Evolutionary conservation across 2,113 vertebrate species (phyloP), one percentile per base, ranked within the genome.

Genomic region (Paedocypris sp.): DNA sequence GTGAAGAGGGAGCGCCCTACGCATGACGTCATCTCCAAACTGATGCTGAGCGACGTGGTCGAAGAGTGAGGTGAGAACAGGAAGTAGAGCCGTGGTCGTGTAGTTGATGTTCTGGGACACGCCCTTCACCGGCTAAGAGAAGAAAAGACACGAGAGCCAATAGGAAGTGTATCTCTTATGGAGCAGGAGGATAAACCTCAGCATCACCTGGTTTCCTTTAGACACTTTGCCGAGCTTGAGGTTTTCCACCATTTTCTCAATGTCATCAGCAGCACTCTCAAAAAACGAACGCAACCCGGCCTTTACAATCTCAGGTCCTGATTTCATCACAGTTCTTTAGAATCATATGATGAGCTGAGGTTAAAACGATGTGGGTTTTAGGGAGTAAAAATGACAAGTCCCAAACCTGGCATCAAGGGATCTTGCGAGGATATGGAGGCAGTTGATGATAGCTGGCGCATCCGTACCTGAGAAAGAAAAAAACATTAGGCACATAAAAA

Each of bases 221-320:
- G 91, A 89, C 54, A 92, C 90, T 83, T 93, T 93, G 16, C 93
- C 91, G 2, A 94, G 85, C 63, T 90, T 86, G 12, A 95, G 85
- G 74, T 95, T 93, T 75, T 95, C 93, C 29, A 91, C 93, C 88
- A 91, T 89, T 81, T 97, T 97, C 74, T 95, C 93, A 0, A 95
- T 92, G 73, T 97, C 93, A 68, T 95, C 93, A 0, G 92, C 87
- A 2, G 93, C 91, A 0, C 92, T 88, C 75, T 97, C 91, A 18
- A 94, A 97, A 78, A 95, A 93, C 1, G 88, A 93, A 6, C 89
- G 82, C 53, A 97, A 79, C 2, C 92, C 92, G 0, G 93, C 93
- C 80, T 97, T 97, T n/a, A 97, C 91, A 2, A 97, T 97, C 83
- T 95, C 93, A 0, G 92, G 93, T 4, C 92, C 92, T 0, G 93